Evolutionary conservation across 2,113 vertebrate species (phyloP), one percentile per base, ranked within the genome.

Genomic region (Hemichromis elongatus): DNA sequence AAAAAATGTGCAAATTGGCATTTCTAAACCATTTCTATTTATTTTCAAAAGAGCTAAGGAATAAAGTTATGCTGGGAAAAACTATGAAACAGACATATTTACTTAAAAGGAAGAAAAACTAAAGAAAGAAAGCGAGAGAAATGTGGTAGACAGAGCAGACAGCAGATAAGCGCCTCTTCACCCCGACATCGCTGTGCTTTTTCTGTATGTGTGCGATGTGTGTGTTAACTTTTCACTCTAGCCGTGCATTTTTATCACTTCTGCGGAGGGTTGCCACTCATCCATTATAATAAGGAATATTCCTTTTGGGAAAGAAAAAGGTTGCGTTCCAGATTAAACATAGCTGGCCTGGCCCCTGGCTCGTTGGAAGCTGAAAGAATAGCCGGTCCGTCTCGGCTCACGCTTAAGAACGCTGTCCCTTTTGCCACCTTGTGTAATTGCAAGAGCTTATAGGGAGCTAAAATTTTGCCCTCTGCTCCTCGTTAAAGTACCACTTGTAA

Each of bases 401-500:
- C 47, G 2, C 83, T 90, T 93, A 89, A 91, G 88, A 93, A 85
- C 88, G 83, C 86, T 83, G 87, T 91, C 82, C 90, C 89, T 93
- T 91, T 93, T 88, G 90, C 92, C 92, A 85, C 86, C 79, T 85
- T 81, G 84, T 94, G 90, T 92, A 94, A 92, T 95, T 93, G 90
- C 87, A 85, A 83, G 85, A 86, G 91, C 91, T 95, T 94, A 89
- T 91, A 80, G 90, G 87, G 83, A 93, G 89, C 89, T 86, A 88
- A 95, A 92, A 92, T 92, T 80, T 94, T 92, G 93, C 92, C 93
- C 90, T 91, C 90, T 93, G 88, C 90, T 93, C 88, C 93, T 94
- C 77, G 92, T 94, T 93, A 94, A 93, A 94, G 68, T 90, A 85
- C 79, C 89, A 91, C 92, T 95, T 94, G 94, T 95, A 92, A 95